Conservation (phyloP, 2,113 vertebrate genomes). For the Pachyramphus minor region DNA sequence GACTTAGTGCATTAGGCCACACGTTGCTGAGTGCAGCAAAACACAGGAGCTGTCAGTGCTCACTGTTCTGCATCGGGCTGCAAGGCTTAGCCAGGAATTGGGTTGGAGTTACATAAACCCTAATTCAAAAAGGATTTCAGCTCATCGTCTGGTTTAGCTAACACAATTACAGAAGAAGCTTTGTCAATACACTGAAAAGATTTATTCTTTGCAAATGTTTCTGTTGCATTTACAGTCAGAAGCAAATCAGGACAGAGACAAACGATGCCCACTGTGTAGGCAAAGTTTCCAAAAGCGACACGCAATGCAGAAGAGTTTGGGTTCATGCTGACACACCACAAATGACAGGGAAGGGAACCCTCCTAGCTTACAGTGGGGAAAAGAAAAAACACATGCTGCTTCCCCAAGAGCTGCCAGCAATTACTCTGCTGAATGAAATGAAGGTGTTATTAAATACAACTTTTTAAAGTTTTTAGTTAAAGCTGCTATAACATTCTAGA, state of each 20-base stretch:
- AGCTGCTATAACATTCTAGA: background rate
- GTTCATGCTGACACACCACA: background rate
- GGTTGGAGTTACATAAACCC: conserved; percentile 43
- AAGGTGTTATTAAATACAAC: background rate
- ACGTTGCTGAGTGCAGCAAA: background rate
- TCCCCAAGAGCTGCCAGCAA: background rate
- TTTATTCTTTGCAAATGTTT: conserved; percentile 9
- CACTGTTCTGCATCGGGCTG: background rate
- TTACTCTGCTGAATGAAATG: background rate
- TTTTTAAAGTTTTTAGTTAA: background rate
- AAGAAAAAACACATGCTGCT: background rate
- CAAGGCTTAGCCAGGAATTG: background rate
- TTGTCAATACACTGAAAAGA: conserved; percentile 38
- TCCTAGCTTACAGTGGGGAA: background rate
- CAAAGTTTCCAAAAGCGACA: background rate
- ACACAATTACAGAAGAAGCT: conserved; percentile 39
- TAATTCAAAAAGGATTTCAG: conserved; percentile 22
- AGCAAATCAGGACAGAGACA: background rate
- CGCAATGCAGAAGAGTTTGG: background rate
- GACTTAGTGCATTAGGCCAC: background rate
- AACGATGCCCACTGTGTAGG: background rate
- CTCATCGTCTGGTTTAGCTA: conserved; percentile 25
- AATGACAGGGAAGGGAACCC: background rate
- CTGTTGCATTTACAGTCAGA: background rate
- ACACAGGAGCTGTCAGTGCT: background rate